Conservation (phyloP, 2,888 invertebrate species). For the Amiota communis region DNA sequence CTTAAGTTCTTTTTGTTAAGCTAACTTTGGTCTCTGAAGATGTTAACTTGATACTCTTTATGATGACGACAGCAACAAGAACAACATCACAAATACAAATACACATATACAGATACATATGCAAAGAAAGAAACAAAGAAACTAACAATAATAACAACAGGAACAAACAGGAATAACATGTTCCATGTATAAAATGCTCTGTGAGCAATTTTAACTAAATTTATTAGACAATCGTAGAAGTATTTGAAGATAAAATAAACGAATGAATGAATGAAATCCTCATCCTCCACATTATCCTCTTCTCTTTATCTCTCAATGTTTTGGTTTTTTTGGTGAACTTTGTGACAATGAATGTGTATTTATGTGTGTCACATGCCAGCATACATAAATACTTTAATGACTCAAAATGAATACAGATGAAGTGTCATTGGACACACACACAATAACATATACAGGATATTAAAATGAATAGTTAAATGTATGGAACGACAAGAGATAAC, state of each 20-base stretch:
- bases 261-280: too few species aligned
- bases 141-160: too few species aligned
- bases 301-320: too few species aligned
- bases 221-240: conserved; percentile 49
- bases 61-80: background rate
- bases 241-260: background rate
- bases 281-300: too few species aligned
- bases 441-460: background rate
- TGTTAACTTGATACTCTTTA: conserved; percentile 55
- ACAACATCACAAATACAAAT: background rate
- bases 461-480: too few species aligned
- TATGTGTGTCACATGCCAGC: background rate
- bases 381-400: conserved; percentile 16
- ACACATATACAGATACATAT: conserved; percentile 36
- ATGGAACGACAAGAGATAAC: too few species aligned
- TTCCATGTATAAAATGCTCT: conserved; percentile 53
- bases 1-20: background rate
- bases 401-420: background rate
- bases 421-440: background rate
- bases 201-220: conserved; percentile 44
- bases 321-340: too few species aligned
- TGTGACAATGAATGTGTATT: background rate
- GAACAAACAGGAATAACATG: conserved; percentile 46
- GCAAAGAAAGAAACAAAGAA: conserved; percentile 44
- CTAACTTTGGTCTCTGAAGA: conserved; percentile 14